Base-by-base conservation (phyloP, 1,140 invertebrate species). In the Thalassaphorura encarpata region DNA sequence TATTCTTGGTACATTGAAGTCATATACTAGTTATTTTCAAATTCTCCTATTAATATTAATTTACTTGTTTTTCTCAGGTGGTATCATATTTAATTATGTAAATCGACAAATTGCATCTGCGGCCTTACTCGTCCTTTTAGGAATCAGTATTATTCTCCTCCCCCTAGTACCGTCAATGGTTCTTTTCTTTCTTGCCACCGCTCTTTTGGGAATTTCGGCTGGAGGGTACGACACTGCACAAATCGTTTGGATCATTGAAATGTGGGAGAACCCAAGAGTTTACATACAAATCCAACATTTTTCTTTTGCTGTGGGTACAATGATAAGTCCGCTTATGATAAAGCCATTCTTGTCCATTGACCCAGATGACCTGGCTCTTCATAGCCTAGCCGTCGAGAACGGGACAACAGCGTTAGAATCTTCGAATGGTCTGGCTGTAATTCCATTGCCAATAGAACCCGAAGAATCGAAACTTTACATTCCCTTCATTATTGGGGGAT, bases 171-270 rank as follows among this genome's bases (percentile, higher is more conserved):
- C 48, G 3, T 51, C 48, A 5, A 13, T 51, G 5, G n/a, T 19
- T 4, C 28, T 6, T n/a, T 51, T 51, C 48, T 51, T 51, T 19
- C n/a, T 18, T 19, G n/a, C 21, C 4, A 29, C 29, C 6, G 31
- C 5, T 11, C 11, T 51, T 11, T 18, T 39, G 4, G 48, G 48
- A 33, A 5, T 51, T 13, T 15, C 21, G 3, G 48, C 27, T 5
- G 28, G n/a, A 4, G 19, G 41, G 2, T 60, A 55, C 31, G 58
- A 60, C 46, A 54, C 52, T 3, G 52, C 52, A 3, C 52, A 60
- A 39, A 49, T 60, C 15, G 52, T 53, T 3, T 60, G 58, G 58
- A 55, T 60, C n/a, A 47, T 60, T 19, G 58, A 60, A 45, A 41
- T 60, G 27, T 56, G 53, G 58, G 31, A 43, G 23, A 28, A 40